A percentile compares a stretch with the other conserved stretches of the same genome.
These are phyloP conservation scores for Drosophila sordidula DNA, from an alignment of 2,888 invertebrate genomes.

Conservation along the genomic window DNA sequence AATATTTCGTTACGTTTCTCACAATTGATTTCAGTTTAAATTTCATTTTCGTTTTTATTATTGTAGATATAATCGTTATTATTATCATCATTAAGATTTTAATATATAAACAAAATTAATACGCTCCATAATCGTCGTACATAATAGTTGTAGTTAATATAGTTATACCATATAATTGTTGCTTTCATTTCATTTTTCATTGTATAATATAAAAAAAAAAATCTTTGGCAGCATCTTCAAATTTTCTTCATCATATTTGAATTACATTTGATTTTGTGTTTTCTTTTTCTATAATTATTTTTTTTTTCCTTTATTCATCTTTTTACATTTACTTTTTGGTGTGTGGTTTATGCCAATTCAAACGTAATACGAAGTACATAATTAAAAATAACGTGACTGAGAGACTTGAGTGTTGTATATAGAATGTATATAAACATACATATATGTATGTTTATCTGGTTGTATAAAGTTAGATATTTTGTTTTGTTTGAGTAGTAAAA, in stretches of 20 bases:
- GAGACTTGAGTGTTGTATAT: constrained; percentile 48
- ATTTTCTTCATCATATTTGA: constrained; percentile 39
- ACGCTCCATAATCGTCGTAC: constrained; percentile 44
- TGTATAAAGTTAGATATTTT: constrained; percentile 21
- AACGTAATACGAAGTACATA: constrained; percentile 32
- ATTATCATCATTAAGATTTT: constrained; percentile 29
- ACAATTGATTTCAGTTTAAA: constrained; percentile 25
- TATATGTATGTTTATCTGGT: constrained; percentile 8
- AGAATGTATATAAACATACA: constrained; percentile 39
- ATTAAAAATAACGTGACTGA: constrained; percentile 42
- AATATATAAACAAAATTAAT: constrained; percentile 52
- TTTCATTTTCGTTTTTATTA: constrained; percentile 13
- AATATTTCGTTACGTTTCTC: constrained; percentile 37
- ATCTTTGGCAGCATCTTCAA: constrained; percentile 79
- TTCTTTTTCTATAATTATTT: constrained; percentile 2
- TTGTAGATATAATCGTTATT: constrained; percentile 8
- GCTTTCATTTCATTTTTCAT: constrained; percentile 33
- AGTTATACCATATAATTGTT: constrained; percentile 41
- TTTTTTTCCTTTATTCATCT: neutral
- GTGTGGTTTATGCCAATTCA: constrained; percentile 44
- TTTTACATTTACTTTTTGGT: constrained; percentile 40
- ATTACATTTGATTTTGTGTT: constrained; percentile 28
- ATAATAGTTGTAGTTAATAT: constrained; percentile 38
- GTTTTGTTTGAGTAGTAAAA: constrained; percentile 18
- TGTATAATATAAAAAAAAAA: constrained; percentile 46